A percentile compares a stretch with the other conserved stretches of the same genome.
Evolutionary conservation across 2,113 vertebrate genomes (phyloP).

Genomic region (Glaucidium brasilianum): DNA sequence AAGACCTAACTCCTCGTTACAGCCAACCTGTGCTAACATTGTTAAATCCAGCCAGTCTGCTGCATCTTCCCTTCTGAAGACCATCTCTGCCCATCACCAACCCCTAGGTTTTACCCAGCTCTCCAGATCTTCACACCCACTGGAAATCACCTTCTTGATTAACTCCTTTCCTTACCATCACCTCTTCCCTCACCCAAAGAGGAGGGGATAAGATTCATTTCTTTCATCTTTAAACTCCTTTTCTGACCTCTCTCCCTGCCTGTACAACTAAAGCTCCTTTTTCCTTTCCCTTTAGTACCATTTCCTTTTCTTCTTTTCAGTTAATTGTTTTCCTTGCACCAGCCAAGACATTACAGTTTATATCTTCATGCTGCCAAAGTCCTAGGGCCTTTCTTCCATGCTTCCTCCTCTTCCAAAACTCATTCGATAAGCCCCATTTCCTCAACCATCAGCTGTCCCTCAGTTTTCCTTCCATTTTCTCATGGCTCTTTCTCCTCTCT

Average conservation of each 20-base stretch:
- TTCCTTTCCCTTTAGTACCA: not conserved
- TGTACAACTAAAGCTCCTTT: not conserved
- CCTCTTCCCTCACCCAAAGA: not conserved
- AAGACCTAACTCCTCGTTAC: fast-evolving
- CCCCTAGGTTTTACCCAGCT: not conserved
- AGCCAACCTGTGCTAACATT: not conserved
- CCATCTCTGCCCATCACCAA: not conserved
- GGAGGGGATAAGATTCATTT: not conserved
- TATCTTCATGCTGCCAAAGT: not conserved
- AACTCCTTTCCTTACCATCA: not conserved
- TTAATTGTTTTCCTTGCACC: not conserved
- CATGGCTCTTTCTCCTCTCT: not conserved
- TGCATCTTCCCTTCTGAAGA: not conserved
- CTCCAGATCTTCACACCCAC: not conserved
- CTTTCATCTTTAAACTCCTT: not conserved
- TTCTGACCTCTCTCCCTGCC: not conserved
- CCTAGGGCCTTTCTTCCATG: not conserved
- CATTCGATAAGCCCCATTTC: not conserved
- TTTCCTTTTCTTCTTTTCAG: not conserved
- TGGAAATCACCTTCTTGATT: not conserved
- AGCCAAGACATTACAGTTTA: not conserved
- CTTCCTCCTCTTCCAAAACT: not conserved
- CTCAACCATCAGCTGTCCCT: not conserved
- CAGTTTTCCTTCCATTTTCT: not conserved
- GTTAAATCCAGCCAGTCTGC: not conserved